Evolutionary conservation across 2,888 invertebrate genomes (phyloP).

Genomic region (Phlogophora meticulosa): DNA sequence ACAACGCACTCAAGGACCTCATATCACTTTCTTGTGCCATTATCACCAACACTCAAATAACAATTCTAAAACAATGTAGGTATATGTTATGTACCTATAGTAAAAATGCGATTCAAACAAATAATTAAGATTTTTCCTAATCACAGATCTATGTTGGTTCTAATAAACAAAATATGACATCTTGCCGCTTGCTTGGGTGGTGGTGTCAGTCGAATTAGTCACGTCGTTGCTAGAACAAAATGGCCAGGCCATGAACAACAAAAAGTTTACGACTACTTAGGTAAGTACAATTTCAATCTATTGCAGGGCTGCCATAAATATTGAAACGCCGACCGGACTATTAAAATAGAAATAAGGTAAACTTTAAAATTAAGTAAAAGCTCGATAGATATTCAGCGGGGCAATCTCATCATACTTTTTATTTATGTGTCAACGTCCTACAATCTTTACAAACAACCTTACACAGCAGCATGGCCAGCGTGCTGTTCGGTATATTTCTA

Average conservation of each 20-base stretch:
- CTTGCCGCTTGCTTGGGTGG: not conserved
- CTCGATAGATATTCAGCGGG: too few relatives aligned
- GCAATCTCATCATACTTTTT: too few relatives aligned
- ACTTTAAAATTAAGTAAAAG: too few relatives aligned
- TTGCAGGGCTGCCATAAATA: too few relatives aligned
- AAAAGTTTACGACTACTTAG: not conserved
- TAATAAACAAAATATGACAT: constrained; percentile 16
- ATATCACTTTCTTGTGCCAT: constrained; percentile 82
- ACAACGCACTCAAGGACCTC: constrained; percentile 72
- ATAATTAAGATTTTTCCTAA: not conserved
- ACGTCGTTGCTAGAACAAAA: constrained; percentile 10
- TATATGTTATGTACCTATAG: too few relatives aligned
- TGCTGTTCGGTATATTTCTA: too few relatives aligned
- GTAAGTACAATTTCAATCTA: too few relatives aligned
- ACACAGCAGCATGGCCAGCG: too few relatives aligned
- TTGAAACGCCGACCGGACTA: too few relatives aligned
- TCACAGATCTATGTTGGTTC: constrained; percentile 3
- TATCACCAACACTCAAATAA: constrained; percentile 30
- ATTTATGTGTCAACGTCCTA: too few relatives aligned
- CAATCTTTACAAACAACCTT: too few relatives aligned
- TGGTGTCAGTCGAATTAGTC: constrained; percentile 16
- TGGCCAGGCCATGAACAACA: not conserved
- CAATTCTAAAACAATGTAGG: constrained; percentile 15
- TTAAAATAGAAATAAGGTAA: too few relatives aligned
- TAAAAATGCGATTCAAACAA: constrained; percentile 6